Percentiles rank a stretch among this genome's conserved stretches.
Conservation (phyloP, 2,797 vertebrate genomes). For the Hoplostethus mediterraneus region DNA sequence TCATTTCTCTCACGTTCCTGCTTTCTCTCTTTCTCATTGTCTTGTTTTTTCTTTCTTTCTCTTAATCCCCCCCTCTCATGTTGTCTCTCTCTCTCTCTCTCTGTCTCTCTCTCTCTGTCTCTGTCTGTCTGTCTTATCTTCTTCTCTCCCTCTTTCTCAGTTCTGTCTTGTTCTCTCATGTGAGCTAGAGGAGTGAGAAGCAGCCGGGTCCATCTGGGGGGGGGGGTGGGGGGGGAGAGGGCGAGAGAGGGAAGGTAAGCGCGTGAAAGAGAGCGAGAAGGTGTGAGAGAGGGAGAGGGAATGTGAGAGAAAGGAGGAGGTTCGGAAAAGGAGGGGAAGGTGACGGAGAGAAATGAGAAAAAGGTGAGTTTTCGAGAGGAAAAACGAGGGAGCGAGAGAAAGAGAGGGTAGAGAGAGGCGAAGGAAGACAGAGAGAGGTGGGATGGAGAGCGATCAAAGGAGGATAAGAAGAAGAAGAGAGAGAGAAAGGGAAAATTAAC, state of each 20-base stretch:
- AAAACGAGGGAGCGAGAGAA: neutral
- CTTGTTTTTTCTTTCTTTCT: conserved; percentile 21
- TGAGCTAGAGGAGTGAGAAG: conserved; percentile 69
- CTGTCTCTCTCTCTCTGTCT: conserved; percentile 12
- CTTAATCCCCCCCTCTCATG: neutral
- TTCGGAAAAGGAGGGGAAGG: neutral
- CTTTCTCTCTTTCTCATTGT: conserved; percentile 49
- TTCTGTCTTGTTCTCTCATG: conserved; percentile 22
- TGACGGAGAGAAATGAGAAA: neutral
- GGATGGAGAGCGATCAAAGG: neutral
- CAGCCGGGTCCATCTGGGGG: conserved; percentile 51
- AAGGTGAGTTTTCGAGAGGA: neutral
- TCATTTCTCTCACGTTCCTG: conserved; percentile 36
- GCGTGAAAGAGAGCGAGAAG: conserved; percentile 27
- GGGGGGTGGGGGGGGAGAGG: neutral
- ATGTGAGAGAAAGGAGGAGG: neutral
- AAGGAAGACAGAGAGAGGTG: neutral
- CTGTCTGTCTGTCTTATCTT: conserved; percentile 26
- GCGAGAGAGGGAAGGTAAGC: conserved; percentile 16
- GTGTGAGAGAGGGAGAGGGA: conserved; percentile 37
- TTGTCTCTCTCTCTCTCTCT: conserved; percentile 34
- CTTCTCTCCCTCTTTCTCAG: conserved; percentile 41
- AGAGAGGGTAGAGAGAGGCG: conserved; percentile 3
- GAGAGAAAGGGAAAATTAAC: neutral
- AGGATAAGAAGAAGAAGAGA: neutral